Percentiles rank a stretch among this genome's conserved stretches.
These are phyloP conservation scores for Ceratotherium simum DNA, from an alignment of 2,113 vertebrate species.

Conservation along the genomic window DNA sequence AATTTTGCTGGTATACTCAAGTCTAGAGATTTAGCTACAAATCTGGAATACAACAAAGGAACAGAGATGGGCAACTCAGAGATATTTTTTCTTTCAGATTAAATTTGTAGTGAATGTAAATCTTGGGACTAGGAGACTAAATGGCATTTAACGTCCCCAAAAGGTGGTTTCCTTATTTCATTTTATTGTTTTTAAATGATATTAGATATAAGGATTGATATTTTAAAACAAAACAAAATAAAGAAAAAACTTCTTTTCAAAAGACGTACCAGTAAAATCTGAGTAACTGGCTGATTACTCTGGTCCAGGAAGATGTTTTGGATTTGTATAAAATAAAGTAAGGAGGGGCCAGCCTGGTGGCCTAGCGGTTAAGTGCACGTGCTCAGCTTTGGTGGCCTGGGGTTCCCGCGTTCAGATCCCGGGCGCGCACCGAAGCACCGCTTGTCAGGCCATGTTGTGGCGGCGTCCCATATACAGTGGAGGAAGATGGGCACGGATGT, in stretches of 20 bases:
- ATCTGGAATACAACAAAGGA: background rate
- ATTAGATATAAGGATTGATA: slow-evolving; percentile 29
- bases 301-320: background rate
- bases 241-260: background rate
- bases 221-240: slow-evolving; percentile 49
- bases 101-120: slow-evolving; percentile 1
- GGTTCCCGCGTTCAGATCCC: too few species aligned
- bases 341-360: background rate
- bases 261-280: background rate
- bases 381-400: too few species aligned
- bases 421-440: too few species aligned
- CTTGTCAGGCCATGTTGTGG: too few species aligned
- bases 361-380: too few species aligned
- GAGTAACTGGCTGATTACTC: background rate
- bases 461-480: too few species aligned
- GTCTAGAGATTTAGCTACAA: background rate
- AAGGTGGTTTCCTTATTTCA: slow-evolving; percentile 3
- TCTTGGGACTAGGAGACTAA: background rate
- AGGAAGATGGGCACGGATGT: too few species aligned
- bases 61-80: background rate
- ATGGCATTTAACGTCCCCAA: background rate
- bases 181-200: slow-evolving; percentile 5
- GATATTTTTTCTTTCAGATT: background rate
- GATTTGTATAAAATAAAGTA: slow-evolving; percentile 6
- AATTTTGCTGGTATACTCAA: background rate